phyloP scores from a whole-genome alignment of 2,888 invertebrate species.

The Choreutis nemorana region DNA sequence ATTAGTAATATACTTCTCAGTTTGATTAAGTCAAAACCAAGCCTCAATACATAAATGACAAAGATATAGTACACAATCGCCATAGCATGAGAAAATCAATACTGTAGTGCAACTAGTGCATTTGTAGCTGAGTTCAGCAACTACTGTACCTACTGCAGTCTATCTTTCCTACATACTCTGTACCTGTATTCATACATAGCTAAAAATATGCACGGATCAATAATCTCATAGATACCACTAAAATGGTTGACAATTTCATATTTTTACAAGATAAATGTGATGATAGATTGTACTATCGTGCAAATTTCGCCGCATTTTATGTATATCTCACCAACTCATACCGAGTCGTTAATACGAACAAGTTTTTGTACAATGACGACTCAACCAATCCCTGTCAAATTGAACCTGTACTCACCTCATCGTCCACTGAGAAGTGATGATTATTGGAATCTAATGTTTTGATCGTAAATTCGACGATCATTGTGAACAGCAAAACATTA shows the following conservation, averaged over 20 bases:
- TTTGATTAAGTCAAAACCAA: too few relatives aligned
- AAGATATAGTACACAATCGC: too few relatives aligned
- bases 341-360: background rate
- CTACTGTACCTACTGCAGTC: too few relatives aligned
- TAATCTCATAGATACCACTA: too few relatives aligned
- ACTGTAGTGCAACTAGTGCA: too few relatives aligned
- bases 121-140: too few relatives aligned
- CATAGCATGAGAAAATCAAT: too few relatives aligned
- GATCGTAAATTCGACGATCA: slow-evolving; percentile 85
- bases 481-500: slow-evolving; percentile 26
- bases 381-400: slow-evolving; percentile 4
- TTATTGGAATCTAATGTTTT: slow-evolving; percentile 90
- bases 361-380: background rate
- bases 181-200: too few relatives aligned
- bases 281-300: slow-evolving; percentile 4
- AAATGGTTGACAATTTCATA: slow-evolving; percentile 1
- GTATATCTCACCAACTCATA: background rate
- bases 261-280: slow-evolving; percentile 3
- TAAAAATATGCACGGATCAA: too few relatives aligned
- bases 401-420: slow-evolving; percentile 74
- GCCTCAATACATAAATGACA: too few relatives aligned
- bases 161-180: too few relatives aligned
- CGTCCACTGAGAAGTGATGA: slow-evolving; percentile 81
- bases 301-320: slow-evolving; percentile 3
- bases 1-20: too few relatives aligned